Conservation (phyloP, 2,888 invertebrate genomes). For the Folsomia manolachei region DNA sequence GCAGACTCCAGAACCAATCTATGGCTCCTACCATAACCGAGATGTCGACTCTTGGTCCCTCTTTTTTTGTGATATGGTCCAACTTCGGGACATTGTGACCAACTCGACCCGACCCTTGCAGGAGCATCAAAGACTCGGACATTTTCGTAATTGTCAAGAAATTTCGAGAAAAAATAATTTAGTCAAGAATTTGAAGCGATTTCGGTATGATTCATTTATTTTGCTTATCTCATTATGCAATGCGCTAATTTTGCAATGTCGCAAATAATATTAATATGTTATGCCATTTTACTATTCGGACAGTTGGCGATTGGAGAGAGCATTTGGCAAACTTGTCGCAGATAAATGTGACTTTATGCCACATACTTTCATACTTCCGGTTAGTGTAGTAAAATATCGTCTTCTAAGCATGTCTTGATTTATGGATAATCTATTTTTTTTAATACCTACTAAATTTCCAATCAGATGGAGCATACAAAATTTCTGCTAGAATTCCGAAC, state of each 20-base stretch:
- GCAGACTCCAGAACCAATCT: background rate
- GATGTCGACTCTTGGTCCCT: slow-evolving; percentile 60
- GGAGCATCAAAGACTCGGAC: slow-evolving; percentile 60
- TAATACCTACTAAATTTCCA: no score
- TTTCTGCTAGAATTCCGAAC: slow-evolving; percentile 63
- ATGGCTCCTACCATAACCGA: no score
- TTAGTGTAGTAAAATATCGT: slow-evolving; percentile 50
- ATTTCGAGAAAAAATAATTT: slow-evolving; percentile 63
- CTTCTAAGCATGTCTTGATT: background rate
- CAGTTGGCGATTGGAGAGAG: slow-evolving; percentile 30
- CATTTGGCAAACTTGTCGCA: slow-evolving; percentile 54
- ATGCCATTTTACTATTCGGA: no score
- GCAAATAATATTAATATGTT: no score
- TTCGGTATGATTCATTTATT: slow-evolving; percentile 52
- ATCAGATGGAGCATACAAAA: slow-evolving; percentile 62
- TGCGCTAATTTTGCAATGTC: no score
- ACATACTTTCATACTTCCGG: slow-evolving; percentile 63
- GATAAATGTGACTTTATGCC: slow-evolving; percentile 60
- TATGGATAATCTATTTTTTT: no score
- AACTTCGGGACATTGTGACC: slow-evolving; percentile 55
- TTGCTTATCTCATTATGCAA: background rate
- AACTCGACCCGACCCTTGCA: slow-evolving; percentile 54
- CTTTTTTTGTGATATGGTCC: slow-evolving; percentile 62
- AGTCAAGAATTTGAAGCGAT: slow-evolving; percentile 59
- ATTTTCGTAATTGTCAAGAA: slow-evolving; percentile 63